phyloP scores from a whole-genome alignment of 2,888 invertebrate genomes.

The Oligia latruncula region DNA sequence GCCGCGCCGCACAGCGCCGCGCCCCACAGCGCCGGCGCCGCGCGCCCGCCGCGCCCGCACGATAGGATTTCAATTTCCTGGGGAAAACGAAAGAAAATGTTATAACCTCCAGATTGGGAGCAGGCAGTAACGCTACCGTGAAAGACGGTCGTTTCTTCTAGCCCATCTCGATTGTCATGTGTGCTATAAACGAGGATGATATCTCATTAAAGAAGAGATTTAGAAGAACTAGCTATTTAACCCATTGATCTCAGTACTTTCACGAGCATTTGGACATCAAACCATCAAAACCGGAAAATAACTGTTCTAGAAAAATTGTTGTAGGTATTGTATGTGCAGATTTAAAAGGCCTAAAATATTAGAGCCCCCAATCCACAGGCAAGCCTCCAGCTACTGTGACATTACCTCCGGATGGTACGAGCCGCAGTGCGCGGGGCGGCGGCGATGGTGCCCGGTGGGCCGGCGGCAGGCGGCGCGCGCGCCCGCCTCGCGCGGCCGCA shows the following conservation, averaged over 20 bases:
- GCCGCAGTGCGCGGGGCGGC: slow-evolving; percentile 94
- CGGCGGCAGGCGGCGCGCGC: slow-evolving; percentile 90
- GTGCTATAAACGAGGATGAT: no score
- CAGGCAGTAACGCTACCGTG: background rate
- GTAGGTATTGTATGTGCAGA: no score
- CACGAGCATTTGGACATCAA: background rate
- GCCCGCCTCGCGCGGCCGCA: slow-evolving; percentile 93
- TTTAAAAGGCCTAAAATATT: no score
- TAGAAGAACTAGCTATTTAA: background rate
- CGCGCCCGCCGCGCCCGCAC: slow-evolving; percentile 88
- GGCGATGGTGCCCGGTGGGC: slow-evolving; percentile 91
- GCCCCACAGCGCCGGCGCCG: slow-evolving; percentile 72
- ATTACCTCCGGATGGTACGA: slow-evolving; percentile 92
- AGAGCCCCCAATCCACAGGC: no score
- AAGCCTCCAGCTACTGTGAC: background rate
- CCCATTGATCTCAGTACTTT: background rate
- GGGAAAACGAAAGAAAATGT: slow-evolving; percentile 1
- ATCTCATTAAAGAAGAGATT: no score
- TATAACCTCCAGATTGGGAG: background rate
- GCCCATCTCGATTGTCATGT: background rate
- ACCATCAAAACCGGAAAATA: background rate
- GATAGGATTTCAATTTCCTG: slow-evolving; percentile 92
- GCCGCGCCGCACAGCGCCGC: slow-evolving; percentile 64
- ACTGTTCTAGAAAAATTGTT: background rate
- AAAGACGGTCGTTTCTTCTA: background rate